Conservation (phyloP, 2,888 invertebrate genomes). For the Cremastinae sp. region DNA sequence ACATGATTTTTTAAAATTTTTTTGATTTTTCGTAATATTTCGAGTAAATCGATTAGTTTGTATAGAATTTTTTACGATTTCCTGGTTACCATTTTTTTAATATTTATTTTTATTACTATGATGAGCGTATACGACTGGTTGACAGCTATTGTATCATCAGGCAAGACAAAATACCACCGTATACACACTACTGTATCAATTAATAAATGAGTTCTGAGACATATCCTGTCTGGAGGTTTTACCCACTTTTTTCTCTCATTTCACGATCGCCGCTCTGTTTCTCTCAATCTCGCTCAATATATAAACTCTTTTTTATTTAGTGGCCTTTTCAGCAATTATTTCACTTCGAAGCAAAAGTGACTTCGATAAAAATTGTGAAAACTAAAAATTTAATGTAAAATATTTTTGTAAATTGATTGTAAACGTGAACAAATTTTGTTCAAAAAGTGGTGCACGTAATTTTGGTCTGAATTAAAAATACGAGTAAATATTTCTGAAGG, state of each 20-base stretch:
- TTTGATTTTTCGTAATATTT: too few species aligned
- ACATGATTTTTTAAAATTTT: too few species aligned
- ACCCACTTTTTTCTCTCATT: slow-evolving; percentile 43
- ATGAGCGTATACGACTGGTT: slow-evolving; percentile 72
- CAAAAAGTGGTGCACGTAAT: too few species aligned
- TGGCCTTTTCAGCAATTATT: slow-evolving; percentile 52
- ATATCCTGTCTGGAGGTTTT: slow-evolving; percentile 75
- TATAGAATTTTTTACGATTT: too few species aligned
- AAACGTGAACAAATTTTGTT: too few species aligned
- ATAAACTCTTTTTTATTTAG: slow-evolving; percentile 34
- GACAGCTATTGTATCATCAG: slow-evolving; percentile 56
- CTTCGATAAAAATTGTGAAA: slow-evolving; percentile 21
- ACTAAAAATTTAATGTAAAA: slow-evolving; percentile 2
- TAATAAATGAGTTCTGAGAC: slow-evolving; percentile 76
- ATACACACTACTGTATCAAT: slow-evolving; percentile 75
- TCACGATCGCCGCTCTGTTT: slow-evolving; percentile 14
- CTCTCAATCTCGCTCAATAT: slow-evolving; percentile 29
- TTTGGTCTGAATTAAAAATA: too few species aligned
- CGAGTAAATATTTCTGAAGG: too few species aligned
- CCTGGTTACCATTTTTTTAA: background rate
- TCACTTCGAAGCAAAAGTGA: slow-evolving; percentile 60
- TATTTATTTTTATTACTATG: slow-evolving; percentile 54
- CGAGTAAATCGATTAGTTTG: too few species aligned
- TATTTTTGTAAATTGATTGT: background rate
- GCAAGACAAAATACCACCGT: slow-evolving; percentile 72